A percentile compares a stretch with the other conserved stretches of the same genome.
Evolutionary conservation across 2,888 invertebrate genomes (phyloP).

Genomic region (Andrena marginata): DNA sequence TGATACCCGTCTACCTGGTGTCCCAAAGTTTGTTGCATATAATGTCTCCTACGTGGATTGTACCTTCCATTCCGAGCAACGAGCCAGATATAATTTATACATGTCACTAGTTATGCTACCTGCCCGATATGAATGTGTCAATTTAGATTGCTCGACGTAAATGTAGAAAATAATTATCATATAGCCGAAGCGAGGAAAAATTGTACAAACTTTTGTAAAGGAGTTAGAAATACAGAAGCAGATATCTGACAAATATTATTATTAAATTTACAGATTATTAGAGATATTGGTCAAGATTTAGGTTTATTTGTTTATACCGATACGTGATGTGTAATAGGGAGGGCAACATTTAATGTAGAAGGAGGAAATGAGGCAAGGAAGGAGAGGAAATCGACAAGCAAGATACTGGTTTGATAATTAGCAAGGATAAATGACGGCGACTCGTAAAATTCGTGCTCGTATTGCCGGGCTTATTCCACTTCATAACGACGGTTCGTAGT

Average conservation of each 20-base stretch:
- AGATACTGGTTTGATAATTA: slow-evolving; percentile 43
- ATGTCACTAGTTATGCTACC: not conserved
- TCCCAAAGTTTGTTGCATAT: slow-evolving; percentile 51
- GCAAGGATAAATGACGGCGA: slow-evolving; percentile 57
- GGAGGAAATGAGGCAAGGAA: not conserved
- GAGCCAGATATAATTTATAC: not conserved
- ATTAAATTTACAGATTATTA: no score
- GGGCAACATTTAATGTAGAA: not conserved
- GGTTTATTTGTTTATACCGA: no score
- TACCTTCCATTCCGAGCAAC: not conserved
- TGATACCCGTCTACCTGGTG: slow-evolving; percentile 75
- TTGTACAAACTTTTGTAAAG: no score
- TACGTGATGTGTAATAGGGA: no score
- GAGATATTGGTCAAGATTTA: no score
- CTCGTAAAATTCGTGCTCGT: slow-evolving; percentile 60
- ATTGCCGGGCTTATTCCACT: slow-evolving; percentile 55
- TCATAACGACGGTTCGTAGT: slow-evolving; percentile 53
- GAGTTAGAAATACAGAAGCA: no score
- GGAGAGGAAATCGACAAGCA: slow-evolving; percentile 19
- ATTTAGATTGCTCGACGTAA: no score
- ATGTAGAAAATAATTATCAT: no score
- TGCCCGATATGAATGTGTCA: not conserved
- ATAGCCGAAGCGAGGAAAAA: no score
- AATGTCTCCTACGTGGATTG: not conserved
- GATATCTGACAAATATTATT: no score